phyloP scores from a whole-genome alignment of 2,888 invertebrate species.

The Drosophila glabriapex region DNA sequence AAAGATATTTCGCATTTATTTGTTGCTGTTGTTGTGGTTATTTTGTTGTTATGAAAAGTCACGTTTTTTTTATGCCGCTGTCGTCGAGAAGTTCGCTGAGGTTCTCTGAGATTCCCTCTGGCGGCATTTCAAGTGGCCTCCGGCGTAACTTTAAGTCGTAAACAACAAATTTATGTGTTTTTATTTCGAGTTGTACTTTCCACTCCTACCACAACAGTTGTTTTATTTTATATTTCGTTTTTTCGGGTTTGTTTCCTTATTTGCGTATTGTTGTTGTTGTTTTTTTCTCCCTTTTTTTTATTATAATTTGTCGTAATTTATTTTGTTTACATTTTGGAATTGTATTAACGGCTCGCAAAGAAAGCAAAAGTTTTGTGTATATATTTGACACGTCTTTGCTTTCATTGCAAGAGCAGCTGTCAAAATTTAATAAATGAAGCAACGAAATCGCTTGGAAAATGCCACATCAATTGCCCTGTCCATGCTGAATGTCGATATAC shows the following conservation, averaged over 20 bases:
- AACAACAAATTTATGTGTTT: conserved; percentile 52
- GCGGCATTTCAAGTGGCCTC: conserved; percentile 15
- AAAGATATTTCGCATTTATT: conserved; percentile 52
- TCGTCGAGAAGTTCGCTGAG: conserved; percentile 18
- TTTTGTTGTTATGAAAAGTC: conserved; percentile 63
- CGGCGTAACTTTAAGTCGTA: conserved; percentile 44
- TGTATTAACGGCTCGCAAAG: conserved; percentile 6
- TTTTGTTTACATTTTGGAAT: conserved; percentile 32
- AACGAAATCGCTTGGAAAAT: conserved; percentile 77
- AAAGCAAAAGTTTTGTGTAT: conserved; percentile 43
- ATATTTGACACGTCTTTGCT: conserved; percentile 11
- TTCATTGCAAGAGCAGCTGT: conserved; percentile 41
- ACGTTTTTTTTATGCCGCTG: conserved; percentile 59
- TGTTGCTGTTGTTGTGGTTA: conserved; percentile 10
- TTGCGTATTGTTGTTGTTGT: conserved; percentile 6
- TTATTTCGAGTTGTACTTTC: conserved; percentile 26
- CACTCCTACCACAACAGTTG: background rate
- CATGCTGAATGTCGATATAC: conserved; percentile 57
- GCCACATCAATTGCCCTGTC: conserved; percentile 74
- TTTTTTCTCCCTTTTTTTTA: background rate
- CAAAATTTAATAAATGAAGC: conserved; percentile 67
- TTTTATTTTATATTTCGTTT: background rate
- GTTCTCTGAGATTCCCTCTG: conserved; percentile 11
- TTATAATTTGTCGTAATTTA: conserved; percentile 40
- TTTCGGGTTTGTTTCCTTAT: conserved; percentile 12